A percentile compares a stretch with the other conserved stretches of the same genome.
phyloP scores from a whole-genome alignment of 2,113 vertebrate genomes.

The Trachemys scripta region DNA sequence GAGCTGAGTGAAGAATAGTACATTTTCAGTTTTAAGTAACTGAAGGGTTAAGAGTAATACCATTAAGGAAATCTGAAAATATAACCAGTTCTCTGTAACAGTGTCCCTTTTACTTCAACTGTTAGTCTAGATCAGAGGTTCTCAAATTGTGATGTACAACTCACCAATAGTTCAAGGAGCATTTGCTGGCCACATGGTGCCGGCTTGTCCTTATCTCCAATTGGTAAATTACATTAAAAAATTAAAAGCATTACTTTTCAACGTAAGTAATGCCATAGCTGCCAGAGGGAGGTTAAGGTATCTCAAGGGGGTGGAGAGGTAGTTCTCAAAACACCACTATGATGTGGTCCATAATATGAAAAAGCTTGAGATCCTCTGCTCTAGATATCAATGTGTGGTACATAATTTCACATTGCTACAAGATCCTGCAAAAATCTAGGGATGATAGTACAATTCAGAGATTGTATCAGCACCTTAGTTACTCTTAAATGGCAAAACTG shows the following conservation, averaged over 20 bases:
- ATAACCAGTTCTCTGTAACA: not conserved
- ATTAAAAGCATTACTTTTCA: not conserved
- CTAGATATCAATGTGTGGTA: not conserved
- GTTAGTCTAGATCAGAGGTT: not conserved
- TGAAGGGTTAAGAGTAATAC: not conserved
- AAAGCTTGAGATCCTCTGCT: not conserved
- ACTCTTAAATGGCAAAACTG: not conserved
- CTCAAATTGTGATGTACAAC: not conserved
- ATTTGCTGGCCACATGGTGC: not conserved
- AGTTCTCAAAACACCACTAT: not conserved
- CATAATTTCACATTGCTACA: not conserved
- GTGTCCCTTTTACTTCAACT: not conserved
- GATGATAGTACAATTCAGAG: not conserved
- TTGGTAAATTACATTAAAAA: not conserved
- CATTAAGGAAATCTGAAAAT: not conserved
- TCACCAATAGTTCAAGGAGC: not conserved
- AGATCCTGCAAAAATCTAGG: not conserved
- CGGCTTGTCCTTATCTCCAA: not conserved
- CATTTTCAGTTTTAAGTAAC: not conserved
- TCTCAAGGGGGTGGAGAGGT: no score
- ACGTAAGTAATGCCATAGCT: not conserved
- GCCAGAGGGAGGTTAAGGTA: not conserved
- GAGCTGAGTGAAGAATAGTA: not conserved
- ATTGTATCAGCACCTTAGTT: not conserved
- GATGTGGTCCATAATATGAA: not conserved